These are phyloP conservation scores for Gorsachius magnificus DNA, from an alignment of 2,797 vertebrate genomes.

Conservation along the genomic window DNA sequence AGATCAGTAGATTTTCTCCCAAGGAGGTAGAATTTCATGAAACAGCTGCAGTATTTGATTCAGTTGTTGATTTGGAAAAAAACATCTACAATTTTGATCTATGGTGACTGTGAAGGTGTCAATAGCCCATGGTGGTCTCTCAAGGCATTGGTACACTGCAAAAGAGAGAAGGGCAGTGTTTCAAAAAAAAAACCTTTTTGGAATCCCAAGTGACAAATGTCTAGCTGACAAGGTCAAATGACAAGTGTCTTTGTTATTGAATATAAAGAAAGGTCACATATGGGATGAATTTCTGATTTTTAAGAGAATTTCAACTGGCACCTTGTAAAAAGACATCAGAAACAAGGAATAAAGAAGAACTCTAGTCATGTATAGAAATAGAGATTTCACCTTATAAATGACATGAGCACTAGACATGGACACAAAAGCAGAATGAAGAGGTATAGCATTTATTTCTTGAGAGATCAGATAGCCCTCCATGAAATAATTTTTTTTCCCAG, in stretches of 20 bases:
- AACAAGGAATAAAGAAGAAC: background rate
- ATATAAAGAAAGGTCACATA: slow-evolving; percentile 12
- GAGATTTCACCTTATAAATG: background rate
- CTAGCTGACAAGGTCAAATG: background rate
- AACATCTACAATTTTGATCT: background rate
- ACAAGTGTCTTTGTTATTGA: background rate
- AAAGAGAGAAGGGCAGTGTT: background rate
- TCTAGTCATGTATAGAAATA: background rate
- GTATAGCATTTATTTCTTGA: background rate
- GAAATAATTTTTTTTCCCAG: background rate
- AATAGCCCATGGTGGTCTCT: background rate
- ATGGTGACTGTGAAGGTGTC: background rate
- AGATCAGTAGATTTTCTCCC: background rate
- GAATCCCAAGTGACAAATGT: background rate
- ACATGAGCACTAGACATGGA: background rate
- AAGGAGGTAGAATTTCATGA: background rate
- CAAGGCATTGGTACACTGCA: background rate
- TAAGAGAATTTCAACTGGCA: background rate
- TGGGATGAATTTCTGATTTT: background rate
- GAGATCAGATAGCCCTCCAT: background rate
- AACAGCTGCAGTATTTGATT: background rate
- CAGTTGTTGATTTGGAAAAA: slow-evolving; percentile 6
- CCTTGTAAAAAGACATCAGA: background rate
- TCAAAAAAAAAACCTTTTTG: slow-evolving; percentile 17
- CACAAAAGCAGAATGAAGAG: background rate